Percentiles rank a stretch among this genome's conserved stretches.
phyloP scores from a whole-genome alignment of 2,888 invertebrate species.

The Pyrocoelia pectoralis region DNA sequence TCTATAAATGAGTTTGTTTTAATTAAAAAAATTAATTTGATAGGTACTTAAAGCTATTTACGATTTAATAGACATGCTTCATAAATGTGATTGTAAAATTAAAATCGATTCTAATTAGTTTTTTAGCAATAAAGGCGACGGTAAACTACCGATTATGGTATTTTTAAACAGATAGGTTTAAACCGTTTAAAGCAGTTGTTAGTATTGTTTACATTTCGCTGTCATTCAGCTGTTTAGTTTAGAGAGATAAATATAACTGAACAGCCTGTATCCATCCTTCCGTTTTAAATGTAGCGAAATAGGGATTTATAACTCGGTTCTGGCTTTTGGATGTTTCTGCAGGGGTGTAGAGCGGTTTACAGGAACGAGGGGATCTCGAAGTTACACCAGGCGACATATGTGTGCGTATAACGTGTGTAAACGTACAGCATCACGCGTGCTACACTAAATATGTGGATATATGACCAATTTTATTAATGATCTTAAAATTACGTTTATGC shows the following conservation, averaged over 20 bases:
- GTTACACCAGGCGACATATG: slow-evolving; percentile 15
- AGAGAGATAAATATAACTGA: background rate
- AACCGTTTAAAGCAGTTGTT: background rate
- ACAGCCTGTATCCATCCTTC: background rate
- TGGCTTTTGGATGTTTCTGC: slow-evolving; percentile 11
- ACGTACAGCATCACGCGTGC: slow-evolving; percentile 26
- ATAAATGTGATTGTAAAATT: too few relatives aligned
- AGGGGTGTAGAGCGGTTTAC: slow-evolving; percentile 21
- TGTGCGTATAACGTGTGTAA: slow-evolving; percentile 13
- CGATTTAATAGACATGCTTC: too few relatives aligned
- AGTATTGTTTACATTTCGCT: background rate
- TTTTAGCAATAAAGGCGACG: too few relatives aligned
- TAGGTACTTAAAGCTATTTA: too few relatives aligned
- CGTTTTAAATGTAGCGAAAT: slow-evolving; percentile 20
- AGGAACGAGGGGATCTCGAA: slow-evolving; percentile 20
- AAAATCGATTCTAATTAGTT: too few relatives aligned
- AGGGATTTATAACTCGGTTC: slow-evolving; percentile 12
- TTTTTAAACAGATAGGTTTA: background rate
- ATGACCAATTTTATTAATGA: background rate
- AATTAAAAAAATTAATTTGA: too few relatives aligned
- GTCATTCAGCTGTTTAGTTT: slow-evolving; percentile 9
- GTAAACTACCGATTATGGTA: too few relatives aligned
- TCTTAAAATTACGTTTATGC: background rate
- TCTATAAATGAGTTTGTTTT: too few relatives aligned
- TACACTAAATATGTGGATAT: background rate